Base-by-base conservation (phyloP, 2,113 vertebrate genomes). In the Hippocampus mohnikei region DNA sequence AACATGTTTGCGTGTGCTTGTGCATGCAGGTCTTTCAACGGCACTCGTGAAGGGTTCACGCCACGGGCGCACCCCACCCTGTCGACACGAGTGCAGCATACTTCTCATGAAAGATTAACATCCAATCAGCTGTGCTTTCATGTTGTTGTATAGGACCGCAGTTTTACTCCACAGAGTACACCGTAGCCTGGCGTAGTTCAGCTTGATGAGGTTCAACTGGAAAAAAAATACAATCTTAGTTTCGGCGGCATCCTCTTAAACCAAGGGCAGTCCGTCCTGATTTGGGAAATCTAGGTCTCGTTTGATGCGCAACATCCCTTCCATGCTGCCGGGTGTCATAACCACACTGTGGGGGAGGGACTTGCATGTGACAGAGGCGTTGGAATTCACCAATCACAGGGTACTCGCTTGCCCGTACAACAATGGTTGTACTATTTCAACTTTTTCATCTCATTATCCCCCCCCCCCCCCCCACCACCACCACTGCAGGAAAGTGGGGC, bases 371-470 rank as follows among this genome's bases (percentile, higher is more conserved):
- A 87, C 76, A 55, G 66, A 72, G 77, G 79, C 77, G 66, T 75
- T 59, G 78, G 87, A 87, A 90, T 87, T 76, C 84, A 86, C 88
- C 89, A 90, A 88, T 90, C 77, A 65, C 76, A 81, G 79, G 85
- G 73, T 69, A 60, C 75, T 79, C 69, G 41, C 12, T 42, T 69
- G 63, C 67, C 58, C 70, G 4, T 50, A 76, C 67, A 88, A 91
- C 90, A 91, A 90, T 91, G 84, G 81, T 42, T 50, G 83, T 61
- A 83, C 86, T 91, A 88, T 91, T 86, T 78, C 50, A 82, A 78
- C 73, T 63, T 77, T 84, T 86, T 80, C 66, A 80, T 86, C 77
- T 86, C 70, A 87, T 89, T 88, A 89, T 82, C 78, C 83, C 63
- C 63, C 37, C n/a, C 3, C 20, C 69, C 76, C 78, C 84, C 63